Conservation (phyloP, 2,113 vertebrate genomes). For the Stigmatopora nigra region DNA sequence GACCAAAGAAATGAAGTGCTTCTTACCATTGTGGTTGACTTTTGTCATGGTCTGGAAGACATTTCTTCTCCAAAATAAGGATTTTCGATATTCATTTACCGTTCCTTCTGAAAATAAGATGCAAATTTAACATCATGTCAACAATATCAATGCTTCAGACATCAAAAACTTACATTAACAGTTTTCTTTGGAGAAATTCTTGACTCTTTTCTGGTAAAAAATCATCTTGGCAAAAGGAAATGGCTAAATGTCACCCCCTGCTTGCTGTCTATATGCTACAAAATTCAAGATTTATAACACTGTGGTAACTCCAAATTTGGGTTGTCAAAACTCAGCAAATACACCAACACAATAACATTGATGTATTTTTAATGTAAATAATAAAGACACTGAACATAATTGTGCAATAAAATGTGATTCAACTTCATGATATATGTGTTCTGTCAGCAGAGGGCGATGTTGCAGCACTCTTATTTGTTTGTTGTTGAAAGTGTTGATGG, state of each 20-base stretch:
- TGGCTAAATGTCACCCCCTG: background rate
- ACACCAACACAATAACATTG: background rate
- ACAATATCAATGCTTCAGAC: too few relatives aligned
- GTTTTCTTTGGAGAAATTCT: background rate
- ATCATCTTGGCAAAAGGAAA: background rate
- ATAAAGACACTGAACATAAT: background rate
- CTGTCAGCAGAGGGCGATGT: constrained; percentile 35
- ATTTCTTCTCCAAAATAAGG: too few relatives aligned
- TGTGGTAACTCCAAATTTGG: background rate
- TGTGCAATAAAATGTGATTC: background rate
- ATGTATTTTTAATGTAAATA: background rate
- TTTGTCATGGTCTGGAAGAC: too few relatives aligned
- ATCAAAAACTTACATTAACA: too few relatives aligned
- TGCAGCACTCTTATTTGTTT: background rate
- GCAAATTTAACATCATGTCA: too few relatives aligned
- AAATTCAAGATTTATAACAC: background rate
- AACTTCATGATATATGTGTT: background rate
- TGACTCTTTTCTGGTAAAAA: too few relatives aligned
- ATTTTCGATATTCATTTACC: too few relatives aligned
- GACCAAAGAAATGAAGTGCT: too few relatives aligned
- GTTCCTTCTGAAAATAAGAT: too few relatives aligned
- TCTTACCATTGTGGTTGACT: too few relatives aligned
- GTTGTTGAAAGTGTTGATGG: background rate
- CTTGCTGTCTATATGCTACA: background rate
- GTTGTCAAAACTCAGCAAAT: background rate